Percentiles rank a stretch among this genome's conserved stretches.
These are phyloP conservation scores for Arion vulgaris DNA, from an alignment of 1,140 invertebrate genomes.

Conservation along the genomic window DNA sequence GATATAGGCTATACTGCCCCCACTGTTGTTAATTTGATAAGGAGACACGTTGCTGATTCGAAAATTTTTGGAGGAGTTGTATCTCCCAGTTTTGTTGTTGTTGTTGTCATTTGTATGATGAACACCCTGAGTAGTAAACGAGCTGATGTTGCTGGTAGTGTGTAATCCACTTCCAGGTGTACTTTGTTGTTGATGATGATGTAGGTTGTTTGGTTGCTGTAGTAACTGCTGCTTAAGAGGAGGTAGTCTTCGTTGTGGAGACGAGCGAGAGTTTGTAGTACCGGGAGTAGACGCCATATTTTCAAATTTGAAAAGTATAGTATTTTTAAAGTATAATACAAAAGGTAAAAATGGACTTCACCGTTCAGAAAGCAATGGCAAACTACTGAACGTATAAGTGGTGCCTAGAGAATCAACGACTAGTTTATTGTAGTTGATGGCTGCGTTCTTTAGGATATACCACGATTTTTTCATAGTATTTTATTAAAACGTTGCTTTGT, in stretches of 20 bases:
- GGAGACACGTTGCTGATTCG: not conserved
- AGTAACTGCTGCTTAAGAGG: not conserved
- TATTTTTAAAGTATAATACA: too few species aligned
- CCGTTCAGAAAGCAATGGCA: too few species aligned
- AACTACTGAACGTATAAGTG: too few species aligned
- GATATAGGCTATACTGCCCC: not conserved
- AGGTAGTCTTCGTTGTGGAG: slow-evolving; percentile 1
- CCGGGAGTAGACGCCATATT: not conserved
- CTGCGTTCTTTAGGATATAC: too few species aligned
- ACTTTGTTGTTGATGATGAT: not conserved
- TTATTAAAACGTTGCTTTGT: too few species aligned
- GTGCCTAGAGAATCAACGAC: too few species aligned
- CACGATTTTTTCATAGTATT: too few species aligned
- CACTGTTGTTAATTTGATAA: not conserved
- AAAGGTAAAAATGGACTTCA: too few species aligned
- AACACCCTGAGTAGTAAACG: not conserved
- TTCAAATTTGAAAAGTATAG: not conserved
- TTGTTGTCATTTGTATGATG: not conserved
- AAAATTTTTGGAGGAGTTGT: not conserved
- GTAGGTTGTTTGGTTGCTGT: not conserved
- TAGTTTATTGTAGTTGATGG: too few species aligned
- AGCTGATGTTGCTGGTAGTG: not conserved
- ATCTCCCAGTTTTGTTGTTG: not conserved
- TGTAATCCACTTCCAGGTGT: too few species aligned
- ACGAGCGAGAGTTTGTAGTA: not conserved